Evolutionary conservation across 2,888 invertebrate species (phyloP), one percentile per base, ranked within the genome.

Genomic region (Acleris sparsana): DNA sequence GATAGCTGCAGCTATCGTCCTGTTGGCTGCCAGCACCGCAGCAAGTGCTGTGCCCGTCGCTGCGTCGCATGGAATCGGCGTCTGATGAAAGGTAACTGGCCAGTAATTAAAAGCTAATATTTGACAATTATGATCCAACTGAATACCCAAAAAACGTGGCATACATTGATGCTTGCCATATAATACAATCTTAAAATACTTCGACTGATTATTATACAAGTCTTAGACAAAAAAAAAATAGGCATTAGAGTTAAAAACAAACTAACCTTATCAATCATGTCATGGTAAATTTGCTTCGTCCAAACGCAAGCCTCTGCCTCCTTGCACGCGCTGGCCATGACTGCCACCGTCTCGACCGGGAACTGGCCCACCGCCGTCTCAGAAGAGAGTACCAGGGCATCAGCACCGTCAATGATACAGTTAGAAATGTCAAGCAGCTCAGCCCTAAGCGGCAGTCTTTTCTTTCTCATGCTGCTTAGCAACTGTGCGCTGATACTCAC

Each of bases 241-340:
- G 25, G 25, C 6, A 25, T 25, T 25, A 25, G 0, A 25, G 6
- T 25, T 25, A 1, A 25, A 25, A 25, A 18, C 18, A 7, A 48
- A 70, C 39, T 39, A 39, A 86, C 90, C 84, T 86, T 85, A 29
- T 89, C 86, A 69, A 89, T 74, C 44, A 87, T 73, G 69, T 85
- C 88, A 79, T 81, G 94, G 89, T 85, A 87, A 1, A 86, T 59
- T 69, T 87, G 87, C 55, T 83, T 89, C 0, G 85, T 81, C 94
- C 95, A 96, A 16, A 95, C 81, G 56, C 95, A 95, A 0, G 94
- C 92, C 78, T 96, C 96, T 0, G 96, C 96, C 81, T 96, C 96
- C 69, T 94, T 91, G 71, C 94, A 94, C 18, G 94, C 91, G 69
- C 84, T 78, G 9, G 92, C 86, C 75, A 94, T 77, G 17, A 83